Evolutionary conservation across 2,888 invertebrate genomes (phyloP).

Genomic region (Acleris cristana): DNA sequence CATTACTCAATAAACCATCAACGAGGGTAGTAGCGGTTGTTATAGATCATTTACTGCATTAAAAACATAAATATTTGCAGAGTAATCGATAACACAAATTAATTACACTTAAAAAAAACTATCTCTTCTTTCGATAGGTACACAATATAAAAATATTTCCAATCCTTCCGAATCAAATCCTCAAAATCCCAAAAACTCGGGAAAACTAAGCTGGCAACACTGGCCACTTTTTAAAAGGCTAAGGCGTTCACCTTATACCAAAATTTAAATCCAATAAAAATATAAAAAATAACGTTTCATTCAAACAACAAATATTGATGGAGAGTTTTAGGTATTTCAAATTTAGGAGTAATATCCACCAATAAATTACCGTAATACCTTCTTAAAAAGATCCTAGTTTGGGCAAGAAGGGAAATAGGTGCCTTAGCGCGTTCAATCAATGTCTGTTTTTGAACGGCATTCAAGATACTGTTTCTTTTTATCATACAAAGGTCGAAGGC

Average conservation of each 20-base stretch:
- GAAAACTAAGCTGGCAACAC: constrained; percentile 46
- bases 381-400: constrained; percentile 85
- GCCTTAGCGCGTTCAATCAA: constrained; percentile 86
- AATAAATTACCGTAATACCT: constrained; percentile 83
- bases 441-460: constrained; percentile 85
- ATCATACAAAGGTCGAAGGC: constrained; percentile 92
- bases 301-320: constrained; percentile 88
- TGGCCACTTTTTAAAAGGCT: constrained; percentile 42
- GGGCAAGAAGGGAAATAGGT: constrained; percentile 87
- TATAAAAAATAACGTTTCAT: constrained; percentile 70
- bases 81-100: neutral
- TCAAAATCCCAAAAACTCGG: constrained; percentile 40
- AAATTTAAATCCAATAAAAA: constrained; percentile 44
- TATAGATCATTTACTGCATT: too few species aligned
- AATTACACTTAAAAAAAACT: neutral
- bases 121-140: neutral
- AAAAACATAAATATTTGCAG: neutral
- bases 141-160: constrained; percentile 20
- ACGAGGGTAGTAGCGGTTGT: too few species aligned
- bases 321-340: constrained; percentile 87
- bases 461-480: constrained; percentile 86
- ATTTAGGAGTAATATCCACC: constrained; percentile 79
- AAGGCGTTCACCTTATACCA: constrained; percentile 49
- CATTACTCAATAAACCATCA: too few species aligned
- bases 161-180: constrained; percentile 34